These are phyloP conservation scores for Geopemphigus sp. DNA, from an alignment of 1,140 invertebrate genomes.

Conservation along the genomic window DNA sequence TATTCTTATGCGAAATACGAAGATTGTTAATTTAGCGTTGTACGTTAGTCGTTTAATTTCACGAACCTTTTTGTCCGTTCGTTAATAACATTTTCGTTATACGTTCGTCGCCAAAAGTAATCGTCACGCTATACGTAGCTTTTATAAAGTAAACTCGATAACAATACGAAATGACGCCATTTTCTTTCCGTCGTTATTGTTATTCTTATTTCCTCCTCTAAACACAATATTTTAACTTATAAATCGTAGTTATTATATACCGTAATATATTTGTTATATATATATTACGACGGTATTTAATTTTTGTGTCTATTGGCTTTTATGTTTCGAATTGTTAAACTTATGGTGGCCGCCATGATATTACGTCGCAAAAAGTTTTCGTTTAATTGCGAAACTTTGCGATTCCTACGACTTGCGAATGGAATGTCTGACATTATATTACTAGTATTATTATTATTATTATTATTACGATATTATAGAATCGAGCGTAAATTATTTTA, in stretches of 20 bases:
- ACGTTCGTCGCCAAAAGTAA: not conserved
- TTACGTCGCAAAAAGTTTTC: not conserved
- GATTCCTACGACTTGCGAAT: not conserved
- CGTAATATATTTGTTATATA: not conserved
- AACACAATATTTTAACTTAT: not conserved
- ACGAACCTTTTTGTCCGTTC: no score
- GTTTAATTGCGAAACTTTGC: conserved; percentile 23
- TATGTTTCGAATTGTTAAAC: not conserved
- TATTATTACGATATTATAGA: no score
- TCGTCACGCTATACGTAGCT: not conserved
- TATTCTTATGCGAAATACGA: no score
- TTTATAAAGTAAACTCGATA: not conserved
- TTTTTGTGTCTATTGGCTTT: not conserved
- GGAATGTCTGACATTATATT: conserved; percentile 1
- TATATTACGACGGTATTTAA: not conserved
- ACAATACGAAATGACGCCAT: not conserved
- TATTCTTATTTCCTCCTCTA: not conserved
- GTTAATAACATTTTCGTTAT: no score
- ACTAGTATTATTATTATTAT: not conserved
- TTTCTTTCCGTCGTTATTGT: not conserved
- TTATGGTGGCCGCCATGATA: not conserved
- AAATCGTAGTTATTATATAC: not conserved
- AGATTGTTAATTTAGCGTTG: no score
- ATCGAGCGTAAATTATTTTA: no score
- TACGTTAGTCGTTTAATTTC: no score